phyloP scores from a whole-genome alignment of 2,797 vertebrate species.

The Phoebastria nigripes region DNA sequence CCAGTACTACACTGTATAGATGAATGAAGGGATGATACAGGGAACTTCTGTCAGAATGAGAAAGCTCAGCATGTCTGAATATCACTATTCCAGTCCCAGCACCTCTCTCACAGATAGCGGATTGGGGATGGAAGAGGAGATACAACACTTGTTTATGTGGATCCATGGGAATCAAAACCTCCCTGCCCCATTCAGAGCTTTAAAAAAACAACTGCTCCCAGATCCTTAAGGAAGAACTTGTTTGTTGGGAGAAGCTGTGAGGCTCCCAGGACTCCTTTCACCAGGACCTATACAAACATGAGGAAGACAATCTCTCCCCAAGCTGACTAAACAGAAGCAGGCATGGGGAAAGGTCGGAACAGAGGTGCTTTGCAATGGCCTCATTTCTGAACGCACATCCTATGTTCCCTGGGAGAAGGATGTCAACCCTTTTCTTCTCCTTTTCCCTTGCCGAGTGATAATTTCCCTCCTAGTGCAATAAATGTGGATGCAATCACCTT shows the following conservation, averaged over 20 bases:
- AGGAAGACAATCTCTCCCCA: not conserved
- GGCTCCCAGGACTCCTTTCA: not conserved
- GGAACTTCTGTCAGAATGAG: not conserved
- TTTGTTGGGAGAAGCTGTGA: not conserved
- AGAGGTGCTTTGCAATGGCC: not conserved
- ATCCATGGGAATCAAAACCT: not conserved
- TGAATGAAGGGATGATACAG: not conserved
- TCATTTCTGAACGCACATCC: not conserved
- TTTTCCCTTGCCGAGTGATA: not conserved
- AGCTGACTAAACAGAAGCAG: not conserved
- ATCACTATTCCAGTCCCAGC: not conserved
- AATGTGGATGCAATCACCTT: not conserved
- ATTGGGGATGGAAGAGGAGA: not conserved
- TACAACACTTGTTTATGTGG: not conserved
- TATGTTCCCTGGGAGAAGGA: not conserved
- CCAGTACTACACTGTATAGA: not conserved
- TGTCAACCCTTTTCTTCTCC: not conserved
- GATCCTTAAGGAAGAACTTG: not conserved
- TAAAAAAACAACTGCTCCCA: not conserved
- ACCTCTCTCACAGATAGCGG: not conserved
- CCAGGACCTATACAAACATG: not conserved
- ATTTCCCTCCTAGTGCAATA: not conserved
- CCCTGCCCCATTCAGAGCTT: not conserved
- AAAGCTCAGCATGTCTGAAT: not conserved
- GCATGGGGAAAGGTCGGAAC: not conserved